Percentiles rank a stretch among this genome's conserved stretches.
These are phyloP conservation scores for Ramphastos sulfuratus DNA, from an alignment of 2,113 vertebrate genomes.

Conservation along the genomic window DNA sequence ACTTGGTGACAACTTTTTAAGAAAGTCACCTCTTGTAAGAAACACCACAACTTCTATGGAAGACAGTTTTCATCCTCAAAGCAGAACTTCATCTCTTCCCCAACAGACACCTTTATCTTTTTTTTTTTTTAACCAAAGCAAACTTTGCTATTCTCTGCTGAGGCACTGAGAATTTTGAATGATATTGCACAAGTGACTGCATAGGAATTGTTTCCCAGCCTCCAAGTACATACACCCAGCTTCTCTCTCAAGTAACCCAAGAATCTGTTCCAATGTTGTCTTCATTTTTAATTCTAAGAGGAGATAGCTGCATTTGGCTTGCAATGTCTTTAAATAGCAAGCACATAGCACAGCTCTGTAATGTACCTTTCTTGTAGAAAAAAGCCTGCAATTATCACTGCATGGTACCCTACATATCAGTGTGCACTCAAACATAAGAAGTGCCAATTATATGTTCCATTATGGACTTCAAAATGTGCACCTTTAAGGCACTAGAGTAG, in stretches of 20 bases:
- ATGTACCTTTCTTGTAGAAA: neutral
- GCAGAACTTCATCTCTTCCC: neutral
- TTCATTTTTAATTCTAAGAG: neutral
- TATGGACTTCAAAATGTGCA: neutral
- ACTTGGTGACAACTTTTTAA: neutral
- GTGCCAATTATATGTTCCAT: neutral
- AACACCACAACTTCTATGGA: neutral
- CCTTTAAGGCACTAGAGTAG: neutral
- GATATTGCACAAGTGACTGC: neutral
- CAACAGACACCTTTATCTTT: neutral
- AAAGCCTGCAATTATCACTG: neutral
- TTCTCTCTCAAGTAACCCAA: neutral
- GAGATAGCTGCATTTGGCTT: neutral
- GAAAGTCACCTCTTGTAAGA: neutral
- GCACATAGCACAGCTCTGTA: neutral
- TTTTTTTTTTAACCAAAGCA: neutral
- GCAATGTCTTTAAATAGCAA: neutral
- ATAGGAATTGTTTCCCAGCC: neutral
- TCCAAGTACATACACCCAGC: neutral
- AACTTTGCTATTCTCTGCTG: neutral
- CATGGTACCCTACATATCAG: neutral
- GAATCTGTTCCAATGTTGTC: neutral
- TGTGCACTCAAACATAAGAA: neutral
- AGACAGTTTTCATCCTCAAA: neutral
- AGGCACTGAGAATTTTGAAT: neutral